phyloP scores from a whole-genome alignment of 2,113 vertebrate genomes.

The Leucopsar rothschildi region DNA sequence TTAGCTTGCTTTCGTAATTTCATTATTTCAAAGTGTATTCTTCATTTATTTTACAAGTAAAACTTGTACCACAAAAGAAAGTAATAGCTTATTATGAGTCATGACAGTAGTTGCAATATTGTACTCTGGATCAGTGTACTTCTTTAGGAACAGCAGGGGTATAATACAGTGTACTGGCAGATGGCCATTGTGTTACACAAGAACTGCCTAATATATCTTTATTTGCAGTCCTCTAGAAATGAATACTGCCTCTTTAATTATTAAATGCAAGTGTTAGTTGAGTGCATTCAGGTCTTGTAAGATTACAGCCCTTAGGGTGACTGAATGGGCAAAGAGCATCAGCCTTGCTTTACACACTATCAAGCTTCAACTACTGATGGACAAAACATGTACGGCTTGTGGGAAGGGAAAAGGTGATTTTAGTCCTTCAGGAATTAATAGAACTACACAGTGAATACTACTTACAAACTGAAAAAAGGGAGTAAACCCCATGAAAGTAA shows the following conservation, averaged over 20 bases:
- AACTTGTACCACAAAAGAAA: neutral
- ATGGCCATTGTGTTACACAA: neutral
- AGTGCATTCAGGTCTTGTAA: conserved; percentile 42
- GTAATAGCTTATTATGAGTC: neutral
- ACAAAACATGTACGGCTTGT: neutral
- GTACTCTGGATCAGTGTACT: neutral
- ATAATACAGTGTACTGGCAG: neutral
- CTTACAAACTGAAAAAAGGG: conserved; percentile 98
- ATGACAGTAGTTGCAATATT: neutral
- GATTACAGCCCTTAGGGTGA: conserved; percentile 33
- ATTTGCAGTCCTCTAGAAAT: conserved; percentile 62
- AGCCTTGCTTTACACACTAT: conserved; percentile 25
- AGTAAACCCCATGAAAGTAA: conserved; percentile 91
- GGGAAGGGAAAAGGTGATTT: conserved; percentile 51
- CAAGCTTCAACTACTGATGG: conserved; percentile 5
- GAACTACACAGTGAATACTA: conserved; percentile 71
- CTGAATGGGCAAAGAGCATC: conserved; percentile 48
- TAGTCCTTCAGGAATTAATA: conserved; percentile 49
- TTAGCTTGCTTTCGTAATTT: neutral
- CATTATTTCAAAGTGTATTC: neutral
- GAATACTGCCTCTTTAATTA: conserved; percentile 74
- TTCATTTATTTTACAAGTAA: neutral
- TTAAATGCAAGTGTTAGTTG: conserved; percentile 32
- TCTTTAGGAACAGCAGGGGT: neutral
- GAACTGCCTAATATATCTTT: neutral